These are phyloP conservation scores for Typhlichthys subterraneus DNA, from an alignment of 2,797 vertebrate species.

Conservation along the genomic window DNA sequence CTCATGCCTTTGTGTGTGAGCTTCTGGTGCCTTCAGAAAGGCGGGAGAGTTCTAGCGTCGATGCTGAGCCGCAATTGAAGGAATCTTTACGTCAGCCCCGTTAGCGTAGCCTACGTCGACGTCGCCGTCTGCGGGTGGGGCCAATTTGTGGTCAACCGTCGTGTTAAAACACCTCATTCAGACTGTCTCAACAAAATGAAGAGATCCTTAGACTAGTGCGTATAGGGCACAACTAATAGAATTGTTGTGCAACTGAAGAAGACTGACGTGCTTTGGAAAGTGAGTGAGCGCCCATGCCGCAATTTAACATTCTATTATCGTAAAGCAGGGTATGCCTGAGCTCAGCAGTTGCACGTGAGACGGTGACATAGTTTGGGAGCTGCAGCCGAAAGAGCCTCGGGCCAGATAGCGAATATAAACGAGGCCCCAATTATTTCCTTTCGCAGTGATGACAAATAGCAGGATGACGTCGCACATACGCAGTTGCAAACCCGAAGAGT, in stretches of 20 bases:
- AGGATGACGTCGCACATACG: slow-evolving; percentile 46
- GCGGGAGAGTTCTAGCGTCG: slow-evolving; percentile 28
- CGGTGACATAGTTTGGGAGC: slow-evolving; percentile 37
- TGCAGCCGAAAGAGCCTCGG: slow-evolving; percentile 28
- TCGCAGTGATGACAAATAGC: neutral
- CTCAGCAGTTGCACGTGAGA: neutral
- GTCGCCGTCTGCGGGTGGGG: slow-evolving; percentile 29
- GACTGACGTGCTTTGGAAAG: slow-evolving; percentile 45
- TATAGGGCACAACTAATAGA: slow-evolving; percentile 15
- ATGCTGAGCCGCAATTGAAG: slow-evolving; percentile 26
- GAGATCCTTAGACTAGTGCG: slow-evolving; percentile 40
- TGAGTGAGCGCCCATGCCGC: slow-evolving; percentile 32
- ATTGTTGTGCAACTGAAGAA: slow-evolving; percentile 31
- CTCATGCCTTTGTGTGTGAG: slow-evolving; percentile 44
- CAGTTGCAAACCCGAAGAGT: slow-evolving; percentile 63
- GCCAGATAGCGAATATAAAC: slow-evolving; percentile 29
- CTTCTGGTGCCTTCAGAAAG: slow-evolving; percentile 35
- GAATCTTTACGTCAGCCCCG: slow-evolving; percentile 40
- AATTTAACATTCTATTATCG: slow-evolving; percentile 60
- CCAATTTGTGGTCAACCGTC: slow-evolving; percentile 56
- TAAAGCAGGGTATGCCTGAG: slow-evolving; percentile 26
- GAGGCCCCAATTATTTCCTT: slow-evolving; percentile 30
- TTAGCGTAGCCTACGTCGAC: slow-evolving; percentile 19
- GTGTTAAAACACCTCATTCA: slow-evolving; percentile 48
- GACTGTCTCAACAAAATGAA: slow-evolving; percentile 39